A percentile compares a stretch with the other conserved stretches of the same genome.
These are phyloP conservation scores for Megaleporinus macrocephalus DNA, from an alignment of 2,113 vertebrate species.

Conservation along the genomic window DNA sequence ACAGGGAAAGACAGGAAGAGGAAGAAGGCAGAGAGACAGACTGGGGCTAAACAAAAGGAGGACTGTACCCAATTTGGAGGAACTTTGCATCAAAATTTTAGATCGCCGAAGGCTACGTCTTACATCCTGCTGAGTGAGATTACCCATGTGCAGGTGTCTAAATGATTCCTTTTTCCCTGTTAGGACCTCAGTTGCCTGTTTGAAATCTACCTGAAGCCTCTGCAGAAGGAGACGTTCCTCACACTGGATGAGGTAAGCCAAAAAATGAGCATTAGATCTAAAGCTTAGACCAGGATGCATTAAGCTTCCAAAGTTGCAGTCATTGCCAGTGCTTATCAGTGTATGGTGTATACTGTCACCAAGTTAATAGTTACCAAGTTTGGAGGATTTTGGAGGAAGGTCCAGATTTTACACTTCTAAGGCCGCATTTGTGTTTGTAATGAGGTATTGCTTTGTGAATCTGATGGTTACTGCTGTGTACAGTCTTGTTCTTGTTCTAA, in stretches of 20 bases:
- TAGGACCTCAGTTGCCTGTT: slow-evolving; percentile 94
- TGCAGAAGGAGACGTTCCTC: slow-evolving; percentile 94
- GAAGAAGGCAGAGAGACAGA: not conserved
- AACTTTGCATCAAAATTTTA: not conserved
- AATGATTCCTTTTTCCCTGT: not conserved
- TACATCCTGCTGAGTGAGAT: not conserved
- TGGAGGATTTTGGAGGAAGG: too few species aligned
- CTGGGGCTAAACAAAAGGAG: not conserved
- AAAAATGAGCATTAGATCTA: not conserved
- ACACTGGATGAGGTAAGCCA: slow-evolving; percentile 91
- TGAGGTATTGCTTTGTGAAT: too few species aligned
- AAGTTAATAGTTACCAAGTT: too few species aligned
- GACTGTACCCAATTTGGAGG: not conserved
- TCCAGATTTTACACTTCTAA: too few species aligned
- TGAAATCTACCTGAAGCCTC: slow-evolving; percentile 92
- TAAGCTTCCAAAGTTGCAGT: too few species aligned
- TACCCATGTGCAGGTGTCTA: not conserved
- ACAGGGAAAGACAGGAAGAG: not conserved
- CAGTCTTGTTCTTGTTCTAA: too few species aligned
- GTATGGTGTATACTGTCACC: too few species aligned
- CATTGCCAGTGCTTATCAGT: too few species aligned
- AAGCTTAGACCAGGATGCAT: not conserved
- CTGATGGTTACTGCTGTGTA: too few species aligned
- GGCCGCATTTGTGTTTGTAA: too few species aligned
- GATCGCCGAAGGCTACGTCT: not conserved